Evolutionary conservation across 2,113 vertebrate genomes (phyloP).

Genomic region (Salvelinus namaycush): DNA sequence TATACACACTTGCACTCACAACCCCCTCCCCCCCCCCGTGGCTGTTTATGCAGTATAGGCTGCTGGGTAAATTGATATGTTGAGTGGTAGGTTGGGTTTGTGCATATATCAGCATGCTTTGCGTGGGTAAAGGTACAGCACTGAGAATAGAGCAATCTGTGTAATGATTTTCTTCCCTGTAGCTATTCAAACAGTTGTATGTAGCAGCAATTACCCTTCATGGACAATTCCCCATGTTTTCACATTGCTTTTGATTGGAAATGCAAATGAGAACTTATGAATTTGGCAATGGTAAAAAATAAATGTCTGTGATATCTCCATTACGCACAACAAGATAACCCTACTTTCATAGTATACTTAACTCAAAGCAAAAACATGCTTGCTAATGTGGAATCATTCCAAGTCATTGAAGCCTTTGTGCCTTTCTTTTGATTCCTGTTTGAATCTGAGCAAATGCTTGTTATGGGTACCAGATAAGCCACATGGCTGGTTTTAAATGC

Average conservation of each 20-base stretch:
- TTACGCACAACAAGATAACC: constrained; percentile 5
- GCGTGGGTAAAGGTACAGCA: constrained; percentile 6
- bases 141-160: neutral
- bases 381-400: constrained; percentile 3
- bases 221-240: neutral
- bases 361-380: neutral
- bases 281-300: neutral
- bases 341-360: neutral
- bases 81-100: constrained; percentile 16
- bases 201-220: neutral
- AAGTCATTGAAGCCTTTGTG: neutral
- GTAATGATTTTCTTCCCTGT: too few species aligned
- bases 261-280: neutral
- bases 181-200: too few species aligned
- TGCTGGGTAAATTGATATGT: constrained; percentile 5
- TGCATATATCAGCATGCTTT: constrained; percentile 39
- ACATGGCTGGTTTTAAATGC: constrained; percentile 16
- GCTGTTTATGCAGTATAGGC: neutral
- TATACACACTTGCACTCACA: too few species aligned
- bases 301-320: neutral
- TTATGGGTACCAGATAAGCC: constrained; percentile 5
- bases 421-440: neutral
- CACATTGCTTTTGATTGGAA: neutral
- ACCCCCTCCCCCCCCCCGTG: neutral
- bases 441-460: neutral